Conservation (phyloP, 1,140 invertebrate genomes). For the Drosophila kepulauana region DNA sequence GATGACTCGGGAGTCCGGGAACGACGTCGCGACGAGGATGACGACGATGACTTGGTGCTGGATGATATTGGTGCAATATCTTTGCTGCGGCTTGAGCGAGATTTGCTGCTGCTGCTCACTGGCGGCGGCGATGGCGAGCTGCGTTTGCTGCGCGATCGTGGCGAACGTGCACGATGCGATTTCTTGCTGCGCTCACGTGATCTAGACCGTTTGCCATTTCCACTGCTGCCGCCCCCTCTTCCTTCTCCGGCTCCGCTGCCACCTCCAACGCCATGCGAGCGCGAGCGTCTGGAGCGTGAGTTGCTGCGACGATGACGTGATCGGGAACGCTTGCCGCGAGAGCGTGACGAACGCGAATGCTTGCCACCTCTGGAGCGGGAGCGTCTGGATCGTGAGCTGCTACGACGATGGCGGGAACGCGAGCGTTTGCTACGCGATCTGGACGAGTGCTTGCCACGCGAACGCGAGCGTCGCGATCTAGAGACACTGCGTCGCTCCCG, state of each 20-base stretch:
- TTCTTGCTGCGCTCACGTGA: conserved; percentile 85
- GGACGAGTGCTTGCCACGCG: conserved; percentile 84
- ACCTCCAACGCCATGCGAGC: conserved; percentile 84
- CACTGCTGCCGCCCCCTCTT: conserved; percentile 11
- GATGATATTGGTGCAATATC: conserved; percentile 46
- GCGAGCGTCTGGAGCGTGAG: conserved; percentile 63
- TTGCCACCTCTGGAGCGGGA: conserved; percentile 86
- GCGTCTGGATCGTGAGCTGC: conserved; percentile 61
- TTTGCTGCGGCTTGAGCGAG: conserved; percentile 75
- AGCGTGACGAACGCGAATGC: conserved; percentile 71
- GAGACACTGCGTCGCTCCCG: conserved; percentile 85
- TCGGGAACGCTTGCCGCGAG: conserved; percentile 85
- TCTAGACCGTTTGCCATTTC: conserved; percentile 85
- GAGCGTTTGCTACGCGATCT: conserved; percentile 86
- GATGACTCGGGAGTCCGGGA: conserved; percentile 69
- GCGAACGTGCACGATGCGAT: conserved; percentile 79
- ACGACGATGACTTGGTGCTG: conserved; percentile 45
- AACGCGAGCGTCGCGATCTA: conserved; percentile 87
- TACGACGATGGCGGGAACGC: conserved; percentile 85
- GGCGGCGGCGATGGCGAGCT: conserved; percentile 73
- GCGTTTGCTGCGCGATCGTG: conserved; percentile 79
- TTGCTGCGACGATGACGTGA: conserved; percentile 84
- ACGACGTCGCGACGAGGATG: conserved; percentile 66
- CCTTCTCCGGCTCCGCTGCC: conserved; percentile 14
- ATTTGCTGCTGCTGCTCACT: conserved; percentile 59